Conservation (phyloP, 1,140 invertebrate species). For the Formica selysi region DNA sequence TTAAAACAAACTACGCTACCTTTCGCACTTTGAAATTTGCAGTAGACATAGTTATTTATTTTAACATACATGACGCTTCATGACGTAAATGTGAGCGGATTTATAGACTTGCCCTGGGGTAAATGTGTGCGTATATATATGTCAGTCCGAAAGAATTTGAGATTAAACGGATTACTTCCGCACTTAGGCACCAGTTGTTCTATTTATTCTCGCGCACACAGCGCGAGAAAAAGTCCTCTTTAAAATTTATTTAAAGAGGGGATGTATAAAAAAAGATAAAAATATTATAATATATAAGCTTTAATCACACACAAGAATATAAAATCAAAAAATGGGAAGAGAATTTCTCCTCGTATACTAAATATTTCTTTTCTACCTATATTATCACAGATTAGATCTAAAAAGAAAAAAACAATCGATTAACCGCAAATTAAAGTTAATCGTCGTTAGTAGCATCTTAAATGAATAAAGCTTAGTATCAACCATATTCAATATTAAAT, state of each 20-base stretch:
- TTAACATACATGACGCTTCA: background rate
- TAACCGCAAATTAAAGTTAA: conserved; percentile 16
- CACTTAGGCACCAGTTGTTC: conserved; percentile 18
- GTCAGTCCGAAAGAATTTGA: conserved; percentile 23
- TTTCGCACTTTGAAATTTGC: conserved; percentile 4
- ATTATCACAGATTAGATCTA: background rate
- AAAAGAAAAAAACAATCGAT: background rate
- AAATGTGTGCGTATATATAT: too few relatives aligned
- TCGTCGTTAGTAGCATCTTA: conserved; percentile 23
- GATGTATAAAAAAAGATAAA: conserved; percentile 9
- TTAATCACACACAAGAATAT: background rate
- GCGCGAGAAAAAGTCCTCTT: background rate
- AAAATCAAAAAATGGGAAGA: background rate
- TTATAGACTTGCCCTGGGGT: conserved; percentile 1
- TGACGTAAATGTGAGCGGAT: conserved; percentile 19
- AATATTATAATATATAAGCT: background rate
- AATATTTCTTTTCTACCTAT: background rate
- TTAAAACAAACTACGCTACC: conserved; percentile 24
- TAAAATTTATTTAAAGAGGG: conserved; percentile 7
- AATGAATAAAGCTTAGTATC: conserved; percentile 17
- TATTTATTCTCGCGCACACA: background rate
- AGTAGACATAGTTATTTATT: conserved; percentile 18
- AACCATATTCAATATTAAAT: conserved; percentile 22
- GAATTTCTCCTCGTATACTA: background rate
- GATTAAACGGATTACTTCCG: conserved; percentile 43